These are phyloP conservation scores for Anas georgica DNA, from an alignment of 2,797 vertebrate genomes.

Conservation along the genomic window DNA sequence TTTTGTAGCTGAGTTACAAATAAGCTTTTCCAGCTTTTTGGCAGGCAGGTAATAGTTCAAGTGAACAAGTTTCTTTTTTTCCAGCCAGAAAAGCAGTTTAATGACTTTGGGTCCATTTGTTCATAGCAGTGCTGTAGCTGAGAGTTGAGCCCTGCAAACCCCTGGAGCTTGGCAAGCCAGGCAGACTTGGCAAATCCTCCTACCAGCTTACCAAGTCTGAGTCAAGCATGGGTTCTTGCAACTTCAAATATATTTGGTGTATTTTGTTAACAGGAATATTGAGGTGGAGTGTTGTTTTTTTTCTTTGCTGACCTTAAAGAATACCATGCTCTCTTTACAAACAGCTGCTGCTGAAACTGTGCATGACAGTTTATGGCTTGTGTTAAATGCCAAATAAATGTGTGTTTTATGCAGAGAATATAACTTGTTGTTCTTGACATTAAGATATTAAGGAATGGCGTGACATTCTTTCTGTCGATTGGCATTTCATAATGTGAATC, in stretches of 20 bases:
- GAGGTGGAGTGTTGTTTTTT: background rate
- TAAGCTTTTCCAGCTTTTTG: conserved; percentile 68
- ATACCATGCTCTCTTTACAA: background rate
- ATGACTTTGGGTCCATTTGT: conserved; percentile 73
- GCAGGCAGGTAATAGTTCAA: conserved; percentile 72
- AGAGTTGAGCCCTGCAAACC: conserved; percentile 71
- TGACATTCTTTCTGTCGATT: background rate
- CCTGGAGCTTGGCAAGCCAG: conserved; percentile 77
- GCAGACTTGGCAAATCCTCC: conserved; percentile 68
- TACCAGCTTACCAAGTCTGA: conserved; percentile 58
- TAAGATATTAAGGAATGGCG: background rate
- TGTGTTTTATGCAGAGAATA: background rate
- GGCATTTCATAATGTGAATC: background rate
- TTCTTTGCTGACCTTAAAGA: background rate
- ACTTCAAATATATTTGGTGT: conserved; percentile 47
- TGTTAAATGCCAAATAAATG: background rate
- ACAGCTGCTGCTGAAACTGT: background rate
- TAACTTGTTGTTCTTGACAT: background rate
- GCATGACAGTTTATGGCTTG: background rate
- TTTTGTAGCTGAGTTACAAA: conserved; percentile 35
- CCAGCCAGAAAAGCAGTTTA: conserved; percentile 73
- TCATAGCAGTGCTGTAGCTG: conserved; percentile 61
- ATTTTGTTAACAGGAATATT: conserved; percentile 58
- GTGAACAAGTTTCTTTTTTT: conserved; percentile 64
- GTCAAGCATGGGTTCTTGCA: conserved; percentile 47